Percentiles rank a stretch among this genome's conserved stretches.
Conservation (phyloP, 2,888 invertebrate species). For the Eulithis testata region DNA sequence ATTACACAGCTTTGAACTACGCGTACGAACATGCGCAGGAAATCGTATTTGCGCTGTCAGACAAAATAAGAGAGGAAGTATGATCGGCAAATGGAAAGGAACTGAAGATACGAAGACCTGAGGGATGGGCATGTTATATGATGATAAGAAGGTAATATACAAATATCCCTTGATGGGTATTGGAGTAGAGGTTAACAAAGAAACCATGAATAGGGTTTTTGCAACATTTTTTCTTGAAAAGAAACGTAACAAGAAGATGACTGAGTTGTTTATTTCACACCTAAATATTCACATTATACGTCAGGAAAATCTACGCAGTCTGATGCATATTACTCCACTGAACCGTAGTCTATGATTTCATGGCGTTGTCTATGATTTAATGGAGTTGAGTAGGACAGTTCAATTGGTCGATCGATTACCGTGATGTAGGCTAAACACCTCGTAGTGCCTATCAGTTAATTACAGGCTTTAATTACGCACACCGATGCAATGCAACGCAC, state of each 20-base stretch:
- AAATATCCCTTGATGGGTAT: too few species aligned
- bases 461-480: slow-evolving; percentile 12
- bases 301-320: not conserved
- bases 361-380: slow-evolving; percentile 26
- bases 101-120: too few species aligned
- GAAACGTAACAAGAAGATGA: too few species aligned
- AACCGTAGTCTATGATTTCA: slow-evolving; percentile 21
- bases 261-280: too few species aligned
- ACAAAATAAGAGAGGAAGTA: not conserved
- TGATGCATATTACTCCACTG: slow-evolving; percentile 1
- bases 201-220: too few species aligned
- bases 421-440: slow-evolving; percentile 26
- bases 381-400: slow-evolving; percentile 29
- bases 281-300: too few species aligned
- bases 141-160: too few species aligned
- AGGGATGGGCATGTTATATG: too few species aligned
- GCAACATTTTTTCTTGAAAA: too few species aligned
- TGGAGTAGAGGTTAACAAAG: too few species aligned
- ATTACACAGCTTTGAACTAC: not conserved
- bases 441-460: slow-evolving; percentile 4
- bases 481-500: slow-evolving; percentile 12
- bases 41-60: not conserved
- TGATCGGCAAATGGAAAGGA: too few species aligned
- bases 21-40: not conserved
- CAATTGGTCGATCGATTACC: slow-evolving; percentile 26